Conservation (phyloP, 1,140 invertebrate genomes). For the Drosophila busckii region DNA sequence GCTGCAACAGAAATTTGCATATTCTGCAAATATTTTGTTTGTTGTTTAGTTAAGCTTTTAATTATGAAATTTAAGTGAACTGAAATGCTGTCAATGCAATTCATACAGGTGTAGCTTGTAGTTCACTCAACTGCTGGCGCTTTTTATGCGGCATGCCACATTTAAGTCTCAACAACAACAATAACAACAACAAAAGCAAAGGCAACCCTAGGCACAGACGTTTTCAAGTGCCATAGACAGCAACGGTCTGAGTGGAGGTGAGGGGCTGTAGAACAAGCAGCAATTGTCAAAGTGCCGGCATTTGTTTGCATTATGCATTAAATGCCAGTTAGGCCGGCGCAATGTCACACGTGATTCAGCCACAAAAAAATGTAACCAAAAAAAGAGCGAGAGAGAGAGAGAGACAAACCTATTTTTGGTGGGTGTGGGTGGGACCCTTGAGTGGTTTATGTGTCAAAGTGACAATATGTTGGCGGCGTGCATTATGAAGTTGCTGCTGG, state of each 20-base stretch:
- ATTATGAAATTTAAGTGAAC: slow-evolving; percentile 28
- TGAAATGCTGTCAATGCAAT: slow-evolving; percentile 33
- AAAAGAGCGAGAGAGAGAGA: slow-evolving; percentile 8
- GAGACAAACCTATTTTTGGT: slow-evolving; percentile 22
- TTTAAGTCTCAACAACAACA: slow-evolving; percentile 18
- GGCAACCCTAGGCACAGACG: slow-evolving; percentile 59
- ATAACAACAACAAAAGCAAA: slow-evolving; percentile 14
- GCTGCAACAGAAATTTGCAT: no score
- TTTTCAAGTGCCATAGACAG: slow-evolving; percentile 65
- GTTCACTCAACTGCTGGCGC: slow-evolving; percentile 2
- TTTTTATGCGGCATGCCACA: slow-evolving; percentile 28
- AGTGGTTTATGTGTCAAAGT: slow-evolving; percentile 74
- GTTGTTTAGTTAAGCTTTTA: no score
- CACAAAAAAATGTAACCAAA: slow-evolving; percentile 30
- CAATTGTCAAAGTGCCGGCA: no score
- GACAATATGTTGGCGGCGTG: slow-evolving; percentile 66
- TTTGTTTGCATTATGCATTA: no score
- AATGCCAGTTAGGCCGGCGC: no score
- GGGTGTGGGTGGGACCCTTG: no score
- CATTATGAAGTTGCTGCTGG: slow-evolving; percentile 50
- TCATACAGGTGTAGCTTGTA: slow-evolving; percentile 29
- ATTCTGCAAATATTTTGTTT: no score
- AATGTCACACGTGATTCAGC: slow-evolving; percentile 49
- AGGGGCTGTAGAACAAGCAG: not conserved
- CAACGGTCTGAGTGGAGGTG: slow-evolving; percentile 2